Percentiles rank a stretch among this genome's conserved stretches.
Evolutionary conservation across 2,113 vertebrate species (phyloP).

Genomic region (Ranitomeya variabilis): DNA sequence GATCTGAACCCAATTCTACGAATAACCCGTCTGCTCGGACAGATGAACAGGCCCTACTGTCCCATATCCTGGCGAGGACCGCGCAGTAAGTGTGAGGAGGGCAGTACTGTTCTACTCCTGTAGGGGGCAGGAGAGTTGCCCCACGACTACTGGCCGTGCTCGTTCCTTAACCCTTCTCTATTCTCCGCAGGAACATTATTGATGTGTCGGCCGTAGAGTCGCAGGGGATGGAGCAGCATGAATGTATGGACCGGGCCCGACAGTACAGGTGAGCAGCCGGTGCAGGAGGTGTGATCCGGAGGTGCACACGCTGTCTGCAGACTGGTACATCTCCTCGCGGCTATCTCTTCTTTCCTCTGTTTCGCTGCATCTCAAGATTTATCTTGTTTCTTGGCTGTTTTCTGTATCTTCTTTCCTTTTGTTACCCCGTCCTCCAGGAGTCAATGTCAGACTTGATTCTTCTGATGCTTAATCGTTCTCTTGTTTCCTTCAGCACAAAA

Average conservation of each 20-base stretch:
- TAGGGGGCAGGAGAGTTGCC: neutral
- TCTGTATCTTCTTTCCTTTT: neutral
- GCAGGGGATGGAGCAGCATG: constrained; percentile 95
- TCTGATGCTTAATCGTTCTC: neutral
- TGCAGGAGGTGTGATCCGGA: neutral
- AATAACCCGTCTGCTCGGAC: constrained; percentile 82
- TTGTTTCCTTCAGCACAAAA: constrained; percentile 74
- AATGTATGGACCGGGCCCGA: constrained; percentile 95
- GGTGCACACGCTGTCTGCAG: neutral
- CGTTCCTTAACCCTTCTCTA: neutral
- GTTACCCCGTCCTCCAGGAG: neutral
- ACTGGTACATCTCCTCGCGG: too few relatives aligned
- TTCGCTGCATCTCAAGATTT: too few relatives aligned
- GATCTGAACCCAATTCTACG: constrained; percentile 79
- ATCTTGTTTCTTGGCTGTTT: too few relatives aligned
- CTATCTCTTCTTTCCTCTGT: too few relatives aligned
- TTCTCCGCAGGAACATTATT: constrained; percentile 85
- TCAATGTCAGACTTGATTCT: neutral
- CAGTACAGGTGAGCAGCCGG: constrained; percentile 84
- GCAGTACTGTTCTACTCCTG: neutral
- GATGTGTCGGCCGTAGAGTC: constrained; percentile 94
- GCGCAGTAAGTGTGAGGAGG: constrained; percentile 78
- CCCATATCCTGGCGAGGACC: constrained; percentile 91
- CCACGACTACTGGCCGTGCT: neutral
- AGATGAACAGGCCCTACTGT: constrained; percentile 90